phyloP scores from a whole-genome alignment of 2,797 vertebrate species.

The Gouania willdenowi region DNA sequence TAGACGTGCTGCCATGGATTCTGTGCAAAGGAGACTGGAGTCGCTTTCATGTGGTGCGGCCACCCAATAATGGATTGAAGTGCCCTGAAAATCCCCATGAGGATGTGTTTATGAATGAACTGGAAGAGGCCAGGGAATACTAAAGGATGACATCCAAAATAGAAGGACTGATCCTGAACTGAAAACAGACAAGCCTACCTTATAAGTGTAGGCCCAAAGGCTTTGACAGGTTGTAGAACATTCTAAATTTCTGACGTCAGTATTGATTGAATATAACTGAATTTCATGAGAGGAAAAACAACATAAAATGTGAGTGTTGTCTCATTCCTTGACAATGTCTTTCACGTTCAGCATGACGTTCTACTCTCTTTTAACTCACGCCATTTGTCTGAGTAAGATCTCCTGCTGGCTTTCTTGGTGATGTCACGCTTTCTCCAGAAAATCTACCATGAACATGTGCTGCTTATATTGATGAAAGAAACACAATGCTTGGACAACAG shows the following conservation, averaged over 20 bases:
- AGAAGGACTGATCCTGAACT: slow-evolving; percentile 42
- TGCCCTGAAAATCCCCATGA: slow-evolving; percentile 84
- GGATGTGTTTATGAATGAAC: slow-evolving; percentile 87
- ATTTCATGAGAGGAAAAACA: slow-evolving; percentile 11
- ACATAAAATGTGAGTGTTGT: slow-evolving; percentile 31
- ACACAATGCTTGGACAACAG: slow-evolving; percentile 29
- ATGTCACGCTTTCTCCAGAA: slow-evolving; percentile 9
- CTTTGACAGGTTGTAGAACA: slow-evolving; percentile 20
- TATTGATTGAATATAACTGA: too few species aligned
- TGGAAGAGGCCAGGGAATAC: slow-evolving; percentile 91
- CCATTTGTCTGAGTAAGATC: slow-evolving; percentile 36
- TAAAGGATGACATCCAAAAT: slow-evolving; percentile 63
- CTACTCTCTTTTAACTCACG: slow-evolving; percentile 31
- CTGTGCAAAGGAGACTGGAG: slow-evolving; percentile 95
- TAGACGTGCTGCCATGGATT: slow-evolving; percentile 92
- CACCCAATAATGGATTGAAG: slow-evolving; percentile 84
- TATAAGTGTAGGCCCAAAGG: too few species aligned
- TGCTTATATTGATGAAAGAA: slow-evolving; percentile 24
- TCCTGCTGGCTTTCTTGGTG: slow-evolving; percentile 33
- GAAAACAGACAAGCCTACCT: slow-evolving; percentile 26
- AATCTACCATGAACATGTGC: slow-evolving; percentile 14
- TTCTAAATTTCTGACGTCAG: too few species aligned
- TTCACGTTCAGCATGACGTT: slow-evolving; percentile 48
- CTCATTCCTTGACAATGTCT: slow-evolving; percentile 38
- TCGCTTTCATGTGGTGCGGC: slow-evolving; percentile 83